phyloP scores from a whole-genome alignment of 2,797 vertebrate genomes.

The Poecilia wingei region DNA sequence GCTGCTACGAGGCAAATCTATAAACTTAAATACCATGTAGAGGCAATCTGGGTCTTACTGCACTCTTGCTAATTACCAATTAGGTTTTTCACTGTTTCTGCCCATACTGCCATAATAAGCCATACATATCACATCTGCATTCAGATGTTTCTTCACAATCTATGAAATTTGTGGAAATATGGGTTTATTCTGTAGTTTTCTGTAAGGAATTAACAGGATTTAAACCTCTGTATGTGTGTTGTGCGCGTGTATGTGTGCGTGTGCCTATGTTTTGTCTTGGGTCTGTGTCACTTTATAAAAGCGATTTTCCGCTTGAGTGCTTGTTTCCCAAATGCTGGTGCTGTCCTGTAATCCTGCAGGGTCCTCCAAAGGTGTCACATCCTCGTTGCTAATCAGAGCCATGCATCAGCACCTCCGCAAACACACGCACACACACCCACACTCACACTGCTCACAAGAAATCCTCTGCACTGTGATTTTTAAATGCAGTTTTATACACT shows the following conservation, averaged over 20 bases:
- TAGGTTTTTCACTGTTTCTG: background rate
- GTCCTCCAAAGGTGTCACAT: conserved; percentile 35
- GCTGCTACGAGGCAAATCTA: background rate
- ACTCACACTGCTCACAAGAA: background rate
- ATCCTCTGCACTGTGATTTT: background rate
- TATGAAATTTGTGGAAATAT: background rate
- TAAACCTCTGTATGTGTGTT: background rate
- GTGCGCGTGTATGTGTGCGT: conserved; percentile 5
- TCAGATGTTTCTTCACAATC: background rate
- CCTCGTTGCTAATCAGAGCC: conserved; percentile 55
- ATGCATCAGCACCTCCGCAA: conserved; percentile 48
- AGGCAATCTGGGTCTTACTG: background rate
- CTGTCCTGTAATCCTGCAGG: conserved; percentile 61
- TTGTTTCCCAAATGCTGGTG: conserved; percentile 35
- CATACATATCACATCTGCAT: background rate
- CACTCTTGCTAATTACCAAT: background rate
- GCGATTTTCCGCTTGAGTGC: conserved; percentile 62
- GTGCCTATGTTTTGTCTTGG: conserved; percentile 1
- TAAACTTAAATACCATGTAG: background rate
- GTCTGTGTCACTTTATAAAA: conserved; percentile 45
- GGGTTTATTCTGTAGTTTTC: conserved; percentile 1
- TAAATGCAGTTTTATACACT: background rate
- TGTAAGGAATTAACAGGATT: background rate
- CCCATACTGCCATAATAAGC: background rate
- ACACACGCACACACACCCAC: background rate